phyloP scores from a whole-genome alignment of 2,113 vertebrate species.

The Periophthalmodon schlosseri region DNA sequence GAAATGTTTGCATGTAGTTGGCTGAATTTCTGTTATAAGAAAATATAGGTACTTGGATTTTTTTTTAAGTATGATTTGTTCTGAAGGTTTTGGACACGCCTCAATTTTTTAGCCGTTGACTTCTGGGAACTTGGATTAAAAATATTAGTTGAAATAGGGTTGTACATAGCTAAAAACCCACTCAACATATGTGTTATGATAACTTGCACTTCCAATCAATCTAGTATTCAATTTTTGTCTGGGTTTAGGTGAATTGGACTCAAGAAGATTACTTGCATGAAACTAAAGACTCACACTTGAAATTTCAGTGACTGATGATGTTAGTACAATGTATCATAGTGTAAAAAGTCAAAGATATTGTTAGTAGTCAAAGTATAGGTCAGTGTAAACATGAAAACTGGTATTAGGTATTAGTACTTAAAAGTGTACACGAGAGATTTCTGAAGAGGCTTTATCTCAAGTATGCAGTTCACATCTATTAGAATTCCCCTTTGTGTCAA shows the following conservation, averaged over 20 bases:
- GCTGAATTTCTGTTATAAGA: neutral
- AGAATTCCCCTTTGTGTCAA: constrained; percentile 6
- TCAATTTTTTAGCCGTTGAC: neutral
- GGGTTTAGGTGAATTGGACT: neutral
- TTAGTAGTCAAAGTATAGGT: neutral
- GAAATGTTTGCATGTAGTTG: neutral
- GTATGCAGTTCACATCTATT: constrained; percentile 43
- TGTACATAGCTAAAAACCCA: neutral
- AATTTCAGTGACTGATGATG: neutral
- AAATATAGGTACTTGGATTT: too few species aligned
- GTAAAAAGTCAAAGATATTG: neutral
- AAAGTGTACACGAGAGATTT: constrained; percentile 3
- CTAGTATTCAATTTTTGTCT: neutral
- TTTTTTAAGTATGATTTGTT: too few species aligned
- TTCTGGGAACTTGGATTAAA: neutral
- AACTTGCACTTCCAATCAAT: too few species aligned
- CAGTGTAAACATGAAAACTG: neutral
- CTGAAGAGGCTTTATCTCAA: constrained; percentile 6
- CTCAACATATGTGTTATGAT: too few species aligned
- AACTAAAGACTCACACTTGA: neutral
- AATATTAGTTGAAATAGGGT: neutral
- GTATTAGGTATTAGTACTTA: neutral
- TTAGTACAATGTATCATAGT: neutral
- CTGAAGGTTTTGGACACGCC: too few species aligned
- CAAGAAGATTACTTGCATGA: neutral